These are phyloP conservation scores for Heterodera carotae DNA, from an alignment of 1,140 invertebrate genomes.

Conservation along the genomic window DNA sequence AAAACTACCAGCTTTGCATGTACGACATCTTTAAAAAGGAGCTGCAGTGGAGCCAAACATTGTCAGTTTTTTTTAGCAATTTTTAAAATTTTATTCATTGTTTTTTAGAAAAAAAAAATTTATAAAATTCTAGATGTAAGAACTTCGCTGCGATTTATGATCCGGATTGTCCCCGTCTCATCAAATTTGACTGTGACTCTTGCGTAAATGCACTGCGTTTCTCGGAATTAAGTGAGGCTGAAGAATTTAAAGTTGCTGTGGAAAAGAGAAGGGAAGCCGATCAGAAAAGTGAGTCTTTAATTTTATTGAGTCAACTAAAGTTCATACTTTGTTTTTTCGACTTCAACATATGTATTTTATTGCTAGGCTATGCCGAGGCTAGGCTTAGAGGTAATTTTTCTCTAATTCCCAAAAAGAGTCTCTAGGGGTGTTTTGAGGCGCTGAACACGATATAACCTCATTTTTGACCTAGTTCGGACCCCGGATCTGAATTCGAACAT, in stretches of 20 bases:
- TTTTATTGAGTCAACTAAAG: neutral
- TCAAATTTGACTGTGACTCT: slow-evolving; percentile 36
- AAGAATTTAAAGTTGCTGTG: slow-evolving; percentile 33
- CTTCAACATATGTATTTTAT: too few species aligned
- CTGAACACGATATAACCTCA: too few species aligned
- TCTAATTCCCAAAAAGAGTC: too few species aligned
- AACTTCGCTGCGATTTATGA: slow-evolving; percentile 37
- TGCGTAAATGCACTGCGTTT: slow-evolving; percentile 40
- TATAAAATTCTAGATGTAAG: slow-evolving; percentile 27
- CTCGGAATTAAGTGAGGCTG: slow-evolving; percentile 33
- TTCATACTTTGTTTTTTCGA: too few species aligned
- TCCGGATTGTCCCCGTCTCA: slow-evolving; percentile 38
- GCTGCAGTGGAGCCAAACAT: slow-evolving; percentile 33
- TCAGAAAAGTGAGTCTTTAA: slow-evolving; percentile 34
- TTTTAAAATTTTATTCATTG: slow-evolving; percentile 17
- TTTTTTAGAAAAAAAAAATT: slow-evolving; percentile 4
- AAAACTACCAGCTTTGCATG: slow-evolving; percentile 30
- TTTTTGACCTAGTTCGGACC: too few species aligned
- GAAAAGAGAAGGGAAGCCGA: slow-evolving; percentile 16
- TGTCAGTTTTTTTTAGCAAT: slow-evolving; percentile 36
- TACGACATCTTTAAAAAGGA: slow-evolving; percentile 37
- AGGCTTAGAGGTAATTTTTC: too few species aligned
- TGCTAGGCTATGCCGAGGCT: too few species aligned
- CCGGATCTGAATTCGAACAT: too few species aligned
- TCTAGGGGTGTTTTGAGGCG: too few species aligned